Conservation (phyloP, 2,797 vertebrate species). For the Brachyalestes nurse region DNA sequence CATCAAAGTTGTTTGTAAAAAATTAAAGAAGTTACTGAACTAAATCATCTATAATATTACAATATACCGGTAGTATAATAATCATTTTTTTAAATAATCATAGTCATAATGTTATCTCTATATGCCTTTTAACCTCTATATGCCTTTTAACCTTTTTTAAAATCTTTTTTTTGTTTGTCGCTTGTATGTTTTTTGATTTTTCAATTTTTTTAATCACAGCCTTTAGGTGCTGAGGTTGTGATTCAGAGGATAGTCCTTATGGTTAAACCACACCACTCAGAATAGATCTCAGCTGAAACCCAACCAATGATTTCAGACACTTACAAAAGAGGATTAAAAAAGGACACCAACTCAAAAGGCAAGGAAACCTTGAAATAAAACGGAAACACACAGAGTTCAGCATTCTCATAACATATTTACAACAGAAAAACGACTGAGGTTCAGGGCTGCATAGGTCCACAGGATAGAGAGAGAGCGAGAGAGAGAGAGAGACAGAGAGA, state of each 20-base stretch:
- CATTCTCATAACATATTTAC: constrained; percentile 79
- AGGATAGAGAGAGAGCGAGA: constrained; percentile 73
- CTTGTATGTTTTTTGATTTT: not conserved
- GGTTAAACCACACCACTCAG: constrained; percentile 76
- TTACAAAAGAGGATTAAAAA: constrained; percentile 67
- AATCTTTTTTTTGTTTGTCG: constrained; percentile 58
- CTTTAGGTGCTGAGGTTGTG: constrained; percentile 76
- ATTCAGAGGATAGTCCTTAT: constrained; percentile 77
- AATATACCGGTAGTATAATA: constrained; percentile 89
- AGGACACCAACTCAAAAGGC: constrained; percentile 71
- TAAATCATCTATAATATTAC: constrained; percentile 90
- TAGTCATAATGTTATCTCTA: constrained; percentile 84
- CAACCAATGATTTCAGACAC: constrained; percentile 74
- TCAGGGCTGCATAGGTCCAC: constrained; percentile 84
- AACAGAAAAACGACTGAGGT: constrained; percentile 72
- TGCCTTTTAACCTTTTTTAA: constrained; percentile 64
- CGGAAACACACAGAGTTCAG: constrained; percentile 72
- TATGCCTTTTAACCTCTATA: constrained; percentile 79
- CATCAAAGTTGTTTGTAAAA: constrained; percentile 89
- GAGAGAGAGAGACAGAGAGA: constrained; percentile 49
- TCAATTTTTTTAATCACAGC: constrained; percentile 63
- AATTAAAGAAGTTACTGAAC: constrained; percentile 88
- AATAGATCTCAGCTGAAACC: constrained; percentile 75
- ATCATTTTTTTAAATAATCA: constrained; percentile 81
- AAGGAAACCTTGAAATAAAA: constrained; percentile 68